Evolutionary conservation across 2,113 vertebrate genomes (phyloP).

Genomic region (Furnarius figulus): DNA sequence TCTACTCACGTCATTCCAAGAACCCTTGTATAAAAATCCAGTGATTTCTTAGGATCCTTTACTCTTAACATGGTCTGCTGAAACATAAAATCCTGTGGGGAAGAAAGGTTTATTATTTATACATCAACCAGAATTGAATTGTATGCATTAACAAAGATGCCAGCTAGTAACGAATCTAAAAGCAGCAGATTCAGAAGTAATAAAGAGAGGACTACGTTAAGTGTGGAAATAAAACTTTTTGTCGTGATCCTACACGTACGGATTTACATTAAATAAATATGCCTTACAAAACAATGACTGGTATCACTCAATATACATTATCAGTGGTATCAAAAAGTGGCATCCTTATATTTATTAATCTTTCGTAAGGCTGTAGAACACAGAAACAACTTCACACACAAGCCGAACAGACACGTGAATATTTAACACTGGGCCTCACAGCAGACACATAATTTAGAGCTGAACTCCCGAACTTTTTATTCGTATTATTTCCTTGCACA

Average conservation of each 20-base stretch:
- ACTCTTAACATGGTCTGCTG: slow-evolving; percentile 98
- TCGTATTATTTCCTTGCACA: background rate
- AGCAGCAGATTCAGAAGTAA: background rate
- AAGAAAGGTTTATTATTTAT: background rate
- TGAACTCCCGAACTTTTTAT: background rate
- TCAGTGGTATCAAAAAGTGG: rapidly evolving
- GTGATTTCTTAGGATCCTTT: slow-evolving; percentile 93
- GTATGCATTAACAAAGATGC: background rate
- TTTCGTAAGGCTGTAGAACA: background rate
- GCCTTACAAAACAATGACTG: background rate
- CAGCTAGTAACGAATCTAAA: background rate
- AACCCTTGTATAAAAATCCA: slow-evolving; percentile 97
- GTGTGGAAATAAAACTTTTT: background rate
- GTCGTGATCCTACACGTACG: background rate
- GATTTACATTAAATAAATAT: background rate
- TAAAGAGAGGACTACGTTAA: background rate
- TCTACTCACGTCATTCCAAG: slow-evolving; percentile 96
- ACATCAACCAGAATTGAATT: background rate
- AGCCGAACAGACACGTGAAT: rapidly evolving
- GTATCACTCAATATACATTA: background rate
- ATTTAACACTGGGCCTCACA: background rate
- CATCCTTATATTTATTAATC: background rate
- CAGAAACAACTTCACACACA: background rate
- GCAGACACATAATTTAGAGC: background rate
- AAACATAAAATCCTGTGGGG: slow-evolving; percentile 88